Evolutionary conservation across 2,113 vertebrate species (phyloP).

Genomic region (Thymallus thymallus): DNA sequence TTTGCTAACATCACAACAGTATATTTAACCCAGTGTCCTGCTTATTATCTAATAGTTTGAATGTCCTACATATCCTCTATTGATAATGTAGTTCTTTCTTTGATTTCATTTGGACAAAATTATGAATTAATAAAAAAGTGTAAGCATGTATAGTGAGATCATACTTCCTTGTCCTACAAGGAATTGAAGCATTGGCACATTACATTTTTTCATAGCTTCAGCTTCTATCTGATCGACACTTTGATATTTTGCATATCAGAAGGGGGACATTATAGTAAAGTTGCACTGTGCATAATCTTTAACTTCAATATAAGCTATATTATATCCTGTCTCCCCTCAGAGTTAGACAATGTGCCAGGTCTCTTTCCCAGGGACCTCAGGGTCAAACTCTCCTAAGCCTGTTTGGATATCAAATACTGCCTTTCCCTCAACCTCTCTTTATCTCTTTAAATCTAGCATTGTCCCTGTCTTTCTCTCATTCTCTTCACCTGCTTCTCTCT

Average conservation of each 20-base stretch:
- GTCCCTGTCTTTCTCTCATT: not conserved
- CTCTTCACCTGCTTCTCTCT: not conserved
- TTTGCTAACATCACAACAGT: constrained; percentile 65
- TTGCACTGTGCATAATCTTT: not conserved
- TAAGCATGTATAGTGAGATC: no score
- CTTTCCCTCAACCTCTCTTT: not conserved
- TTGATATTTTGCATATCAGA: no score
- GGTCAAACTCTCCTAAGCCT: constrained; percentile 52
- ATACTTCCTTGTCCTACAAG: no score
- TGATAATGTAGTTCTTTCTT: not conserved
- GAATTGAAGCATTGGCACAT: no score
- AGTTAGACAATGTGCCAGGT: not conserved
- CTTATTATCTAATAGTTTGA: constrained; percentile 48
- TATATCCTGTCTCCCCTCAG: not conserved
- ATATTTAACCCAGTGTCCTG: constrained; percentile 66
- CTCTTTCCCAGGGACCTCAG: constrained; percentile 15
- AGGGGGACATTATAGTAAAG: no score
- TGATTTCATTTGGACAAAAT: no score
- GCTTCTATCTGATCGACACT: no score
- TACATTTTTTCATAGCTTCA: no score
- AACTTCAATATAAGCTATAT: not conserved
- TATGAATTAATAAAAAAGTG: no score
- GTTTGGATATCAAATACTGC: constrained; percentile 59
- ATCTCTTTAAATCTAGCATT: constrained; percentile 6
- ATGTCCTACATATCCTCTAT: constrained; percentile 44